These are phyloP conservation scores for Amphiprion ocellaris DNA, from an alignment of 2,113 vertebrate genomes.

Conservation along the genomic window DNA sequence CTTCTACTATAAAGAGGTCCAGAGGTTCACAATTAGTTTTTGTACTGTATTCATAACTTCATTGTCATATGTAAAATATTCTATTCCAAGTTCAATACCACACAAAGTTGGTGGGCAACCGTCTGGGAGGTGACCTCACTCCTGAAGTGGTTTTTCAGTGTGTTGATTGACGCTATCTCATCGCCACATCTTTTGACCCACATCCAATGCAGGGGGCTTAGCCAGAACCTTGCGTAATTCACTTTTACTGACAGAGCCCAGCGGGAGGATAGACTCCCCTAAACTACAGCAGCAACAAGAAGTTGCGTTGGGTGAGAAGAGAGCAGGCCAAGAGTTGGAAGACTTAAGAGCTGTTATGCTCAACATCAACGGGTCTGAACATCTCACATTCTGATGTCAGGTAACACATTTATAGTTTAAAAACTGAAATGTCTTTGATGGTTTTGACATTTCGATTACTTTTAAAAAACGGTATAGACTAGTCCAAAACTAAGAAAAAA, in stretches of 20 bases:
- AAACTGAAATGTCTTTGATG: neutral
- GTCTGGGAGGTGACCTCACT: conserved; percentile 64
- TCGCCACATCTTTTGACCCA: conserved; percentile 61
- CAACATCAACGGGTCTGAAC: conserved; percentile 19
- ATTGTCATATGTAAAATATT: conserved; percentile 34
- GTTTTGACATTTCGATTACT: conserved; percentile 3
- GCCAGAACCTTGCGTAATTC: conserved; percentile 56
- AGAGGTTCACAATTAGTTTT: conserved; percentile 42
- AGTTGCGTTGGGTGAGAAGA: conserved; percentile 14
- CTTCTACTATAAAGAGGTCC: neutral
- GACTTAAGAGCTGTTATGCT: conserved; percentile 15
- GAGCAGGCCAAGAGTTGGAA: conserved; percentile 7
- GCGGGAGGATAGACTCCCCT: conserved; percentile 28
- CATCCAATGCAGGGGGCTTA: conserved; percentile 44
- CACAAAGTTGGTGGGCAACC: conserved; percentile 36
- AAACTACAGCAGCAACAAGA: conserved; percentile 30
- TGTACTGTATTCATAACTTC: conserved; percentile 28
- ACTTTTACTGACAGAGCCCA: conserved; percentile 48
- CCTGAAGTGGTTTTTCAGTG: conserved; percentile 47
- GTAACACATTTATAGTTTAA: conserved; percentile 15
- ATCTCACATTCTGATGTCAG: conserved; percentile 1
- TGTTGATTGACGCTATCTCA: conserved; percentile 69
- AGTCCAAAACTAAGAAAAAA: neutral
- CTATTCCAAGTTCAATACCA: conserved; percentile 45
- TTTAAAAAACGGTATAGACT: neutral